These are phyloP conservation scores for Brachyistius frenatus DNA, from an alignment of 2,113 vertebrate genomes.

Conservation along the genomic window DNA sequence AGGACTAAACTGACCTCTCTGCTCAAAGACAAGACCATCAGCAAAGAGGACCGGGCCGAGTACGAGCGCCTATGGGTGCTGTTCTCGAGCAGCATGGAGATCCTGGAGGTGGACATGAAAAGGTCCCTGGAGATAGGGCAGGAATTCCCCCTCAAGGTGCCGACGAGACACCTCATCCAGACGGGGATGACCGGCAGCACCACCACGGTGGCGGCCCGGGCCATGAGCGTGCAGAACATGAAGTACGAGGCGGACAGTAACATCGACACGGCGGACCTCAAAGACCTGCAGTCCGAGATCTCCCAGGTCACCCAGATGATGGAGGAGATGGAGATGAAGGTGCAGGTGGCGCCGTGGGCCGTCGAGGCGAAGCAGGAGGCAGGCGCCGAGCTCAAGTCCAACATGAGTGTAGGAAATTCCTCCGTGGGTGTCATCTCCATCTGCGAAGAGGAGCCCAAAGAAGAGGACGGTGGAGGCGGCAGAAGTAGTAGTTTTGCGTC, in stretches of 20 bases:
- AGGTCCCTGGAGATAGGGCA: constrained; percentile 92
- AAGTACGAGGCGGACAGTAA: constrained; percentile 90
- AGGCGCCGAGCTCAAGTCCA: constrained; percentile 93
- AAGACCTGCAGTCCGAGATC: constrained; percentile 92
- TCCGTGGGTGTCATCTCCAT: constrained; percentile 89
- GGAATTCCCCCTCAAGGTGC: constrained; percentile 92
- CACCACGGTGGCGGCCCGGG: constrained; percentile 89
- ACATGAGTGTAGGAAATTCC: constrained; percentile 88
- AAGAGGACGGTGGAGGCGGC: constrained; percentile 81
- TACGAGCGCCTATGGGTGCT: constrained; percentile 97
- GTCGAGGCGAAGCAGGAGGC: constrained; percentile 94
- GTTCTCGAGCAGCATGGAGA: constrained; percentile 96
- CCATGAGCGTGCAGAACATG: constrained; percentile 94
- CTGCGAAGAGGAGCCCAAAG: constrained; percentile 88
- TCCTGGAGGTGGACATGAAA: constrained; percentile 96
- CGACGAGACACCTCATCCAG: constrained; percentile 92
- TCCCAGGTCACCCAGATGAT: constrained; percentile 94
- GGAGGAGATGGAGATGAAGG: constrained; percentile 98
- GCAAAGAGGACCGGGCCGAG: constrained; percentile 91
- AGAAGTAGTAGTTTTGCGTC: constrained; percentile 85
- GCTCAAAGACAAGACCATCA: constrained; percentile 89
- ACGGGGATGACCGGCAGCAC: constrained; percentile 94
- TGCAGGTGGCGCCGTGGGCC: constrained; percentile 97
- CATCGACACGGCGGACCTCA: constrained; percentile 91
- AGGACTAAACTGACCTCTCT: constrained; percentile 89